Evolutionary conservation across 2,888 invertebrate species (phyloP), one percentile per base, ranked within the genome.

Genomic region (Aphelenchoides bicaudatus): DNA sequence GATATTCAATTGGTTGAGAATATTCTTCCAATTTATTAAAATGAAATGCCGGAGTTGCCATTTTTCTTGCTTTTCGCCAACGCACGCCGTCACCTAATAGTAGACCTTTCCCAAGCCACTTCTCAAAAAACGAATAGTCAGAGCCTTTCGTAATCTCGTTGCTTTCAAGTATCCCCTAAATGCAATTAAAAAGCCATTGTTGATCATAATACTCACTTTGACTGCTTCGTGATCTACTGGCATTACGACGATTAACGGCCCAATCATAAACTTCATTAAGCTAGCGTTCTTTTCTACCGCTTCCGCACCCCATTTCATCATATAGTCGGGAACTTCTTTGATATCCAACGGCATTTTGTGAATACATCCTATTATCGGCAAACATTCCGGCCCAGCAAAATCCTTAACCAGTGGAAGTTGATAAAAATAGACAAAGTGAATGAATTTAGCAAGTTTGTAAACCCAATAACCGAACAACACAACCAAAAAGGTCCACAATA

Each of bases 21-120:
- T 49, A 56, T 59, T 34, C 56, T 30, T 56, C 56, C 19, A 56
- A n/a, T 27, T 30, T 56, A 8, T 19, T 16, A 34, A 56, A 56
- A 58, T 56, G 56, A 37, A 56, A 56, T 2, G 57, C 30, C 2
- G 56, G 56, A 6, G 56, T 56, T 23, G 57, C 19, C 16, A 56
- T 21, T 58, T 56, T 56, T 21, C 56, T 13, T 6, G 19, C 34
- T 19, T 21, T 59, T 10, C 3, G 28, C 56, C 56, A 56, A 6
- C 31, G 16, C 6, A 56, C 56, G 8, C 34, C 58, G 27, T 28
- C 56, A 16, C 58, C 34, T n/a, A 54, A 29, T 2, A 54, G 74
- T 5, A 83, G 74, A 1, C 83, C 82, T 8, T 80, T 79, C n/a
- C 82, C 82, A 2, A 83, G 75, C 83, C 82, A 83, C 2, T 81